Percentiles rank a stretch among this genome's conserved stretches.
Conservation (phyloP, 1,140 invertebrate genomes). For the Trichoplusia ni region DNA sequence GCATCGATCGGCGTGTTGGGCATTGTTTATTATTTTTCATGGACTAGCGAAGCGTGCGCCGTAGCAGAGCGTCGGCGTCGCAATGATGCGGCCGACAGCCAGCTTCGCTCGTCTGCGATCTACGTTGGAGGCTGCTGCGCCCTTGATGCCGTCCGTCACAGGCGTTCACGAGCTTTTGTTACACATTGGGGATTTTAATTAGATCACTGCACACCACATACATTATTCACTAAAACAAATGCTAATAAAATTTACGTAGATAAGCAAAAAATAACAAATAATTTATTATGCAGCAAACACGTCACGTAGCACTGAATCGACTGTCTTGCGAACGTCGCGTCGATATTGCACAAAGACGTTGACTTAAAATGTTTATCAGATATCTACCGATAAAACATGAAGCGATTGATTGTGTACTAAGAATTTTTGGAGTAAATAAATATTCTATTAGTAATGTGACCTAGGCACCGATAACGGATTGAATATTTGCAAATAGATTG, state of each 20-base stretch:
- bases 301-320: too few species aligned
- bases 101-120: constrained; percentile 37
- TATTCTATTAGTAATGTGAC: constrained; percentile 16
- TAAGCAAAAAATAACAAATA: too few species aligned
- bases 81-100: constrained; percentile 49
- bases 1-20: constrained; percentile 54
- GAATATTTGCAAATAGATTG: background rate
- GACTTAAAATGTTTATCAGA: constrained; percentile 45
- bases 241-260: too few species aligned
- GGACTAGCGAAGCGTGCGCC: constrained; percentile 50
- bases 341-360: constrained; percentile 58
- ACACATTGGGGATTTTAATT: background rate
- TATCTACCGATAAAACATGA: constrained; percentile 51
- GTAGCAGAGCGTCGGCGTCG: constrained; percentile 51
- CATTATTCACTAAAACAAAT: background rate
- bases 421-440: constrained; percentile 45
- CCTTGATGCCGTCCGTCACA: constrained; percentile 49
- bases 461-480: constrained; percentile 2
- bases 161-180: constrained; percentile 22
- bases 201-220: background rate
- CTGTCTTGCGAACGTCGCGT: constrained; percentile 1
- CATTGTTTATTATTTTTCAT: constrained; percentile 60
- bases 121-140: constrained; percentile 59
- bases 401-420: constrained; percentile 51
- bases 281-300: too few species aligned